Base-by-base conservation (phyloP, 2,797 vertebrate species). In the Anas acuta region DNA sequence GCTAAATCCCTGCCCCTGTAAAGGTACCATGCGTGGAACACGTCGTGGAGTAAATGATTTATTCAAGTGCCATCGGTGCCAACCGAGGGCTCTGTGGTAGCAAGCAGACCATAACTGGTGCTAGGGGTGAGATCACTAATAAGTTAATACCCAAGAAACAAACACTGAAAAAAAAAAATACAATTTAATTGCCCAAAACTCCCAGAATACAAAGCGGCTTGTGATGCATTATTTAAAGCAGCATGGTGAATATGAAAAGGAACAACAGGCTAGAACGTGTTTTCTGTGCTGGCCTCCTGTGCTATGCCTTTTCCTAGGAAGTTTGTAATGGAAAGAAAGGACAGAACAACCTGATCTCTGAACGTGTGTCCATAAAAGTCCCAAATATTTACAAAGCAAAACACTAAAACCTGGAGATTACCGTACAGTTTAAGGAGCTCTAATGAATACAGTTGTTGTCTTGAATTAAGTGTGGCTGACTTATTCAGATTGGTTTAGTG, bases 191-290 rank as follows among this genome's bases (percentile, higher is more conserved):
- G 92, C 78, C 79, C 87, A 82, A 96, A 90, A 15, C 33, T 93
- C 77, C 88, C 80, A 61, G 41, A 90, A 82, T 65, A 28, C 72
- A 26, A 89, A 86, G 60, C 74, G 69, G 76, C 21, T 58, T 83
- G 67, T 60, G 70, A 94, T 83, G n/a, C 73, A 80, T 95, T 91
- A 87, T 96, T 94, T 95, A 91, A 93, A 93, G 78, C 67, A 96
- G 33, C 39, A 72, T 11, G 77, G 41, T 11, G 39, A 89, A 56
- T 72, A 73, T 65, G 86, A 93, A 85, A 85, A 84, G 41, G 45
- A 87, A 32, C 56, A 82, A 79, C 26, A 33, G 60, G 58, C 28
- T 25, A 35, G 43, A 95, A 87, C 53, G 35, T 79, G 60, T 64
- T 93, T 94, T 89, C 60, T 67, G 80, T 54, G 61, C 61, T 84